Conservation (phyloP, 2,888 invertebrate species). For the Reticulitermes lucifugus region DNA sequence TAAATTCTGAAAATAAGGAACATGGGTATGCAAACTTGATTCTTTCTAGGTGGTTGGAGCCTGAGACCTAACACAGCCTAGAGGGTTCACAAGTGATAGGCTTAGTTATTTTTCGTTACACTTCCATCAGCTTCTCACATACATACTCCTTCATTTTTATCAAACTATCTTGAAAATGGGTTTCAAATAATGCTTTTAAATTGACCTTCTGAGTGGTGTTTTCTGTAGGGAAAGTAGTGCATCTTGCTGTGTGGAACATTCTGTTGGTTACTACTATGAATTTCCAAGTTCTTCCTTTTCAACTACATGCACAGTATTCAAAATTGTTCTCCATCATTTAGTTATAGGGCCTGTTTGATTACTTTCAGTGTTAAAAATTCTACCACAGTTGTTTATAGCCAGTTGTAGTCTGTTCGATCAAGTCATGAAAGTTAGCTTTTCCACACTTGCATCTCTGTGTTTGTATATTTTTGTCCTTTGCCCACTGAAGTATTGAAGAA, state of each 20-base stretch:
- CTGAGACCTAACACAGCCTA: not conserved
- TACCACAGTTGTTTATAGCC: no score
- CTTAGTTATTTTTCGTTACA: not conserved
- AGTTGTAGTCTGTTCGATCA: no score
- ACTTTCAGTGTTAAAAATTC: no score
- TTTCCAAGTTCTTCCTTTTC: not conserved
- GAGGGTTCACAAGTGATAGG: not conserved
- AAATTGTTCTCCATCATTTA: no score
- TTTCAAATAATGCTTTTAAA: not conserved
- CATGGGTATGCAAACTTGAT: constrained; percentile 35
- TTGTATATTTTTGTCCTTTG: constrained; percentile 18
- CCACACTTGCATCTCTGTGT: not conserved
- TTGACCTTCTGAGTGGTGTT: not conserved
- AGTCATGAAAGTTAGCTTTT: not conserved
- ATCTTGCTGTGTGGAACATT: not conserved
- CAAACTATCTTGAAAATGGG: not conserved
- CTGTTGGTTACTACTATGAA: not conserved
- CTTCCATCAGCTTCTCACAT: not conserved
- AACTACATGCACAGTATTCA: not conserved
- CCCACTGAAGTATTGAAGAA: not conserved
- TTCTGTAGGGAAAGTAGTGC: not conserved
- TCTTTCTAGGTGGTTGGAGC: constrained; percentile 17
- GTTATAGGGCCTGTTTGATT: no score
- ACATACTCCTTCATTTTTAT: not conserved
- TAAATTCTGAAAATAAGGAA: constrained; percentile 49